Conservation (phyloP, 2,888 invertebrate genomes). For the Micropterix aruncella region DNA sequence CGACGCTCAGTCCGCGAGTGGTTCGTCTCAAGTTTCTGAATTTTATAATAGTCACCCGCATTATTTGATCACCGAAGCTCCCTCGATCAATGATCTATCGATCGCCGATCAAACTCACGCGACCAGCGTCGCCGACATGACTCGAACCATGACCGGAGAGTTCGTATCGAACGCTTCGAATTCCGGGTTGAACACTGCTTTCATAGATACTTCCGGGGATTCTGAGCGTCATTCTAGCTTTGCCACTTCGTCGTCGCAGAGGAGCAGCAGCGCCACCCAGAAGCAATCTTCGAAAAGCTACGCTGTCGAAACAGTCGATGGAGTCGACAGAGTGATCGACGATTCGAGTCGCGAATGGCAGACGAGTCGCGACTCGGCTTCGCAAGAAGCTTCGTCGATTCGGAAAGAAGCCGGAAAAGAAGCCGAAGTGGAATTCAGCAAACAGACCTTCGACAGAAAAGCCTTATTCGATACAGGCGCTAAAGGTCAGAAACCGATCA, state of each 20-base stretch:
- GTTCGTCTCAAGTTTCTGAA: constrained; percentile 34
- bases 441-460: constrained; percentile 37
- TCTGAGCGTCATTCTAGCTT: constrained; percentile 14
- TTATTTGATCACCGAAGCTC: constrained; percentile 38
- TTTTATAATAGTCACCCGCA: constrained; percentile 37
- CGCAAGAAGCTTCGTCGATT: constrained; percentile 38
- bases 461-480: constrained; percentile 41
- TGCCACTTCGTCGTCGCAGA: constrained; percentile 33
- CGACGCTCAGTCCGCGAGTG: constrained; percentile 28
- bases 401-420: constrained; percentile 42
- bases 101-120: constrained; percentile 21
- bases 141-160: constrained; percentile 29
- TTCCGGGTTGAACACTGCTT: constrained; percentile 27
- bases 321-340: constrained; percentile 46
- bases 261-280: constrained; percentile 36
- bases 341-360: constrained; percentile 44
- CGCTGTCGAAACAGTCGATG: constrained; percentile 49
- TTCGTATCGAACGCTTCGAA: constrained; percentile 17
- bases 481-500: constrained; percentile 31
- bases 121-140: constrained; percentile 31
- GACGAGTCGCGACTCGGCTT: constrained; percentile 28
- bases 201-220: constrained; percentile 12
- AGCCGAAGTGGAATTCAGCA: constrained; percentile 38
- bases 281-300: constrained; percentile 50
- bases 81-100: constrained; percentile 33